These are phyloP conservation scores for Intellagama lesueurii DNA, from an alignment of 2,797 vertebrate genomes.

Conservation along the genomic window DNA sequence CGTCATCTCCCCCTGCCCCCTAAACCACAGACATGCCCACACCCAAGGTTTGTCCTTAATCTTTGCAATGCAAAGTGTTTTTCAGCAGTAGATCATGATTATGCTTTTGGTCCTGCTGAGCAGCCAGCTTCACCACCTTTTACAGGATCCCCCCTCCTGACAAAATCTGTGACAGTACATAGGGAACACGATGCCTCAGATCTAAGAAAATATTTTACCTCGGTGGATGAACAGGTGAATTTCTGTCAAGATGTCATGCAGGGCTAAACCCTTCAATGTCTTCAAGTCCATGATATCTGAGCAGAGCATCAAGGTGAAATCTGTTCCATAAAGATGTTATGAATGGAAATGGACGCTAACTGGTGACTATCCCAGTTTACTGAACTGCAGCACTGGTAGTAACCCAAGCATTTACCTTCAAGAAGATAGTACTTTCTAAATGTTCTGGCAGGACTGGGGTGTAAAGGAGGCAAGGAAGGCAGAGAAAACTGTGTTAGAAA, in stretches of 20 bases:
- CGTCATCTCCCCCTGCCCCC: not conserved
- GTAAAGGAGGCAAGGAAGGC: not conserved
- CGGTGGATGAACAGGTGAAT: conserved; percentile 93
- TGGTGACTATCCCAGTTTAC: not conserved
- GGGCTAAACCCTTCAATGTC: conserved; percentile 92
- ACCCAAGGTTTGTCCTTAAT: not conserved
- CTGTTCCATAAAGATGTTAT: not conserved
- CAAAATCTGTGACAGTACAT: not conserved
- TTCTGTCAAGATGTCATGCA: conserved; percentile 95
- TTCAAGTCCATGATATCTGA: conserved; percentile 92
- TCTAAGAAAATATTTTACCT: conserved; percentile 78
- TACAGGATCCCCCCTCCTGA: too few species aligned
- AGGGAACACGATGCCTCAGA: too few species aligned
- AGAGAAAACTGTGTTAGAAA: too few species aligned
- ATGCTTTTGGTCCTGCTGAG: too few species aligned
- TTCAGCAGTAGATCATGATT: not conserved
- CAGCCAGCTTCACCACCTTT: too few species aligned
- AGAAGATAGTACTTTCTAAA: not conserved
- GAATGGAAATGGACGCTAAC: not conserved
- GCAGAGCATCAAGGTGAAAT: conserved; percentile 48
- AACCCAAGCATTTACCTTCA: not conserved
- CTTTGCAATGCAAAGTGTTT: not conserved
- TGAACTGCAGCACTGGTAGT: not conserved
- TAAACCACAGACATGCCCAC: not conserved
- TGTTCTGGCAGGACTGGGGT: not conserved